Percentiles rank a stretch among this genome's conserved stretches.
These are phyloP conservation scores for Cygnus buccinator DNA, from an alignment of 2,113 vertebrate species.

Conservation along the genomic window DNA sequence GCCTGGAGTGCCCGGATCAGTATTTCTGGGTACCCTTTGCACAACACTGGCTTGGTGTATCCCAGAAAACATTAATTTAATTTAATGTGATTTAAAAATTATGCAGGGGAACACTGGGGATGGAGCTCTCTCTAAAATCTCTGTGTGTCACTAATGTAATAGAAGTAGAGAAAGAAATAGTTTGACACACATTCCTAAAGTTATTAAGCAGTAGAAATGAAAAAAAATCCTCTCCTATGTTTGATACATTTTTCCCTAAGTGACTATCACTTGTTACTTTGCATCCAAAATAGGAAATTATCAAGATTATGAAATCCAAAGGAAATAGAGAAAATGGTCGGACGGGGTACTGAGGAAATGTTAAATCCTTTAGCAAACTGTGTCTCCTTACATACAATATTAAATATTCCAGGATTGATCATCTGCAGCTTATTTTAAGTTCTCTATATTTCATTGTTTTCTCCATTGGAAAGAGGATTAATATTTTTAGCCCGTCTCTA, in stretches of 20 bases:
- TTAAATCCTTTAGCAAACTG: slow-evolving; percentile 25
- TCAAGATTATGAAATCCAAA: neutral
- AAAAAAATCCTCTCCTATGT: neutral
- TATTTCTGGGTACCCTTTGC: neutral
- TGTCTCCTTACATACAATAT: neutral
- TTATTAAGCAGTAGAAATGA: slow-evolving; percentile 61
- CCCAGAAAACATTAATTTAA: neutral
- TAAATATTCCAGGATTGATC: slow-evolving; percentile 36
- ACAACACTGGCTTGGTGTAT: neutral
- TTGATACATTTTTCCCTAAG: slow-evolving; percentile 39
- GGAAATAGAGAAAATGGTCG: slow-evolving; percentile 1
- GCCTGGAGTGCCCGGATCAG: neutral
- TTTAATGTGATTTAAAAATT: neutral
- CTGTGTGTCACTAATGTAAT: neutral
- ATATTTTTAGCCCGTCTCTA: neutral
- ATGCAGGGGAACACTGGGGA: fast-evolving
- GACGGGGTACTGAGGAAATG: neutral
- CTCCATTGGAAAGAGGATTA: neutral
- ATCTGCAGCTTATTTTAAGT: neutral
- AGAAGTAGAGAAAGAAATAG: slow-evolving; percentile 11
- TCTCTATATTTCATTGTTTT: slow-evolving; percentile 16
- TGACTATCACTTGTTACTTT: slow-evolving; percentile 37
- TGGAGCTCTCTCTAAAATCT: neutral
- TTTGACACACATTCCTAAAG: slow-evolving; percentile 58
- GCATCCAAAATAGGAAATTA: slow-evolving; percentile 46